A percentile compares a stretch with the other conserved stretches of the same genome.
Evolutionary conservation across 2,888 invertebrate species (phyloP).

Genomic region (Pyrrhia umbra): DNA sequence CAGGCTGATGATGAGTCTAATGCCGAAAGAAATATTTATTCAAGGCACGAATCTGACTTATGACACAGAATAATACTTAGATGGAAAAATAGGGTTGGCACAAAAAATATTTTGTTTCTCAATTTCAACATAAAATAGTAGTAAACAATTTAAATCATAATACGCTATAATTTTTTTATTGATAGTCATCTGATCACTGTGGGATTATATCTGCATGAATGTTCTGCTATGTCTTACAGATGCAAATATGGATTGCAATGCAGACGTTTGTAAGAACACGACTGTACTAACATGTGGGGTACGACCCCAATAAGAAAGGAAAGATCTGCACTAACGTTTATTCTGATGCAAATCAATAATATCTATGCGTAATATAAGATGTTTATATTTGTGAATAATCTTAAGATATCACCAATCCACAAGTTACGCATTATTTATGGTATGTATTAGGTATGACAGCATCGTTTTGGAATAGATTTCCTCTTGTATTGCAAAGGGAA

Average conservation of each 20-base stretch:
- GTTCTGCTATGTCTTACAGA: not conserved
- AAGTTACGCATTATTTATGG: constrained; percentile 19
- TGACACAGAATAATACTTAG: too few species aligned
- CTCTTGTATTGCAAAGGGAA: constrained; percentile 24
- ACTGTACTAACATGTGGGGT: constrained; percentile 1
- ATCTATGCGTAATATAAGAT: too few species aligned
- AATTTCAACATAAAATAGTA: too few species aligned
- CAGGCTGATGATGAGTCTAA: too few species aligned
- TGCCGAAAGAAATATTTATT: too few species aligned
- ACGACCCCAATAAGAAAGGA: not conserved
- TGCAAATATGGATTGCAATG: constrained; percentile 4
- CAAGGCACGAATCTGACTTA: too few species aligned
- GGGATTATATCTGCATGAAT: constrained; percentile 16
- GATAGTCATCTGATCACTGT: constrained; percentile 13
- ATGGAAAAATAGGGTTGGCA: too few species aligned
- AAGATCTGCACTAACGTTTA: not conserved
- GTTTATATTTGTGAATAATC: not conserved
- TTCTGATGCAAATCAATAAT: too few species aligned
- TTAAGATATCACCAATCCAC: not conserved
- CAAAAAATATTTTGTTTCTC: too few species aligned
- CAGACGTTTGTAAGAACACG: constrained; percentile 4
- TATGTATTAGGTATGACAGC: too few species aligned
- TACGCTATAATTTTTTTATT: too few species aligned
- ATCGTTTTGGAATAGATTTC: constrained; percentile 21
- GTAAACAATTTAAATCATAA: too few species aligned